Conservation (phyloP, 2,797 vertebrate species). For the Australoheros facetus region DNA sequence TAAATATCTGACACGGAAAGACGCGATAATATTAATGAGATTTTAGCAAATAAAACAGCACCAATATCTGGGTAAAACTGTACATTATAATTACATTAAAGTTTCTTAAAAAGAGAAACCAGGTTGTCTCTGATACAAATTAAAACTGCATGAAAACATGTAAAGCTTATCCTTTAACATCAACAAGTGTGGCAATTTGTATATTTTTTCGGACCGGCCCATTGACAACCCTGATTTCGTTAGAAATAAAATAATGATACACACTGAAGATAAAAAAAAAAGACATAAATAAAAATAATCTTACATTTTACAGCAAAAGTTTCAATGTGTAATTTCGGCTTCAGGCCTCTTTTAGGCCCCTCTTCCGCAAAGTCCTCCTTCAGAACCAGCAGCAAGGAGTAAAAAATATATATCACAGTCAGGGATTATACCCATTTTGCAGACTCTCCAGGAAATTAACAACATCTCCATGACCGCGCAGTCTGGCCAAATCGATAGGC, state of each 20-base stretch:
- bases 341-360: constrained; percentile 39
- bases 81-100: neutral
- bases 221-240: constrained; percentile 19
- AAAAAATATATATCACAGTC: neutral
- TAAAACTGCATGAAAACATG: neutral
- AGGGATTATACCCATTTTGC: neutral
- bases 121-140: neutral
- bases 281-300: constrained; percentile 28
- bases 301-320: neutral
- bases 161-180: neutral
- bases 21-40: too few species aligned
- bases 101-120: neutral
- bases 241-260: neutral
- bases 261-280: neutral
- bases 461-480: constrained; percentile 51
- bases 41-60: neutral
- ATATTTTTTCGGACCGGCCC: neutral
- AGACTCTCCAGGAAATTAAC: constrained; percentile 62
- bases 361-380: neutral
- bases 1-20: neutral
- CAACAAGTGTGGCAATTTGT: neutral
- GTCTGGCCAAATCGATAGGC: constrained; percentile 73
- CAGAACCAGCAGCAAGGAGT: neutral
- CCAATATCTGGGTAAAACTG: constrained; percentile 6
- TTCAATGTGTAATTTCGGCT: neutral